Conservation (phyloP, 2,797 vertebrate species). For the Phataginus tetradactyla region DNA sequence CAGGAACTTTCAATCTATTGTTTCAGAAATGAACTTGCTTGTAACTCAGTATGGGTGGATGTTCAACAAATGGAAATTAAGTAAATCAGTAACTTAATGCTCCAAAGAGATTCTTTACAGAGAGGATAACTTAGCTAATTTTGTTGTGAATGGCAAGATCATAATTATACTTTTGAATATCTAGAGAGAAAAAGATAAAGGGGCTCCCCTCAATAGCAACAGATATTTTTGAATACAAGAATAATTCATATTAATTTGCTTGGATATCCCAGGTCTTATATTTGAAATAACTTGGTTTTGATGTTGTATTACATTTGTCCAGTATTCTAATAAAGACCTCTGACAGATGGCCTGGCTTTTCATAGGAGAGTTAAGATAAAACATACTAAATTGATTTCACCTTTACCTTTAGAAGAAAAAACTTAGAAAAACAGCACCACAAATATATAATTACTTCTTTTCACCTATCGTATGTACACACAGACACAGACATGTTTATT, state of each 20-base stretch:
- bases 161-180: background rate
- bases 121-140: background rate
- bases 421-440: conserved; percentile 59
- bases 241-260: background rate
- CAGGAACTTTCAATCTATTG: background rate
- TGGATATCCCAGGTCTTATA: background rate
- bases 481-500: background rate
- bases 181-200: background rate
- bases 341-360: conserved; percentile 16
- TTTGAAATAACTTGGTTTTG: conserved; percentile 1
- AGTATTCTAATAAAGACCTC: conserved; percentile 56
- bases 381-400: background rate
- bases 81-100: background rate
- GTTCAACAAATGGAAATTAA: background rate
- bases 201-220: background rate
- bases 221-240: background rate
- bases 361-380: conserved; percentile 48
- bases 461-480: conserved; percentile 31
- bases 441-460: conserved; percentile 70
- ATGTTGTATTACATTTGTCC: conserved; percentile 67
- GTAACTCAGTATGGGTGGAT: background rate
- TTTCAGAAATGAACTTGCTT: background rate
- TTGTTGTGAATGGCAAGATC: background rate
- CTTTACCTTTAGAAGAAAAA: conserved; percentile 64
- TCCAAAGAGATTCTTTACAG: background rate